Percentiles rank a stretch among this genome's conserved stretches.
phyloP scores from a whole-genome alignment of 2,797 vertebrate genomes.

The Threskiornis aethiopicus region DNA sequence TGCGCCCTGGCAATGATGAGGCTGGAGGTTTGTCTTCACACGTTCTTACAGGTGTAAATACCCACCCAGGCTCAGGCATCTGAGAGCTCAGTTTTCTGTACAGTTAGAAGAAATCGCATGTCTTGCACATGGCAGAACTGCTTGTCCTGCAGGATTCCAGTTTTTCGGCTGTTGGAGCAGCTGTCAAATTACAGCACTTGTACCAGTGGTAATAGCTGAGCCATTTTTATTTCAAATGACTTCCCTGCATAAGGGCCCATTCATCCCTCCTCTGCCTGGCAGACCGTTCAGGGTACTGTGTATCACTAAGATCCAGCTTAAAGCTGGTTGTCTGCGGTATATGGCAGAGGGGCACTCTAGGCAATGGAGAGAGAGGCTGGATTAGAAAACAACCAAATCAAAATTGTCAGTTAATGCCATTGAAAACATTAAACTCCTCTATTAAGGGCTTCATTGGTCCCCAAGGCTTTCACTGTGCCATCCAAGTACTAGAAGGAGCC shows the following conservation, averaged over 20 bases:
- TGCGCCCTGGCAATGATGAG: not conserved
- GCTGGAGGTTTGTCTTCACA: not conserved
- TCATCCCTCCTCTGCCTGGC: not conserved
- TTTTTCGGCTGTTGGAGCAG: not conserved
- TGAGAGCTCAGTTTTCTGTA: not conserved
- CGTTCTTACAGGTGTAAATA: not conserved
- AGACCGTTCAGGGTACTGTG: not conserved
- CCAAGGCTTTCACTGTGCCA: not conserved
- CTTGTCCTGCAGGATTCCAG: not conserved
- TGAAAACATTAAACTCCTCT: not conserved
- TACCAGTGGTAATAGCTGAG: not conserved
- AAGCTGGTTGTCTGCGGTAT: not conserved
- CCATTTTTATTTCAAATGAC: not conserved
- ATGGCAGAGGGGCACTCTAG: not conserved
- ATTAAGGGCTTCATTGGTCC: not conserved
- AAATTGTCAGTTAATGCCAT: not conserved
- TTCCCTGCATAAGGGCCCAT: not conserved
- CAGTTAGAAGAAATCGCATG: rapidly evolving
- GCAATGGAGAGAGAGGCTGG: not conserved
- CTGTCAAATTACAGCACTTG: not conserved
- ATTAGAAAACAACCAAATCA: not conserved
- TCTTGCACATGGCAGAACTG: not conserved
- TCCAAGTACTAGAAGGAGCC: not conserved
- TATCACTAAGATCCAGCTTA: not conserved
- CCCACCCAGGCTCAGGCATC: not conserved